Conservation (phyloP, 2,797 vertebrate species). For the Peromyscus nudipes region DNA sequence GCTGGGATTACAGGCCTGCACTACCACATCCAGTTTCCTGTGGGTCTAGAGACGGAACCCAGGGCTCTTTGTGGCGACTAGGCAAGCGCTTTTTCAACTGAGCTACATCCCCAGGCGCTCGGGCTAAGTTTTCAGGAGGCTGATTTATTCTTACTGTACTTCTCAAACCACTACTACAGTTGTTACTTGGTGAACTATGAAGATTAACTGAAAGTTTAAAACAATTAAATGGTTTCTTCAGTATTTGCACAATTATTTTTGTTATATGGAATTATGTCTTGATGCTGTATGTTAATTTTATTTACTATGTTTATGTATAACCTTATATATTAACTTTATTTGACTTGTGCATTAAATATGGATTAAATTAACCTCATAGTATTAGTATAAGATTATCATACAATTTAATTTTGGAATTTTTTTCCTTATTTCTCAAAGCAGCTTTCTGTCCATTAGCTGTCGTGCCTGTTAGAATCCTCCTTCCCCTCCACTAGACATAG, state of each 20-base stretch:
- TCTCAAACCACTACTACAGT: background rate
- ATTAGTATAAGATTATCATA: background rate
- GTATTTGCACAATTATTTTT: background rate
- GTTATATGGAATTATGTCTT: background rate
- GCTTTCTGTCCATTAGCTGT: background rate
- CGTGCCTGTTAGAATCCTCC: rapidly evolving
- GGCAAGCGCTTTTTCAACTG: background rate
- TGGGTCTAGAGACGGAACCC: background rate
- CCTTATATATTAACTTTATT: background rate
- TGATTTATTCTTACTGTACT: background rate
- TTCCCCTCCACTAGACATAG: background rate
- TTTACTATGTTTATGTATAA: background rate
- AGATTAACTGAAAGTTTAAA: background rate
- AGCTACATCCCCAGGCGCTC: background rate
- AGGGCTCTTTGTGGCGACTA: background rate
- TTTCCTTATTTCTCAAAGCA: background rate
- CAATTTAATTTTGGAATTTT: background rate
- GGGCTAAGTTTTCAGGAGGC: background rate
- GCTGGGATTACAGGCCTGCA: background rate
- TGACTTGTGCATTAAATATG: background rate
- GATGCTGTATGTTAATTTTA: background rate
- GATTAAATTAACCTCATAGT: background rate
- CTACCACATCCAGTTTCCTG: background rate
- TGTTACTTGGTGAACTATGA: background rate
- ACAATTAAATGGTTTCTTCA: background rate